Conservation (phyloP, 2,797 vertebrate genomes). For the Strix occidentalis region DNA sequence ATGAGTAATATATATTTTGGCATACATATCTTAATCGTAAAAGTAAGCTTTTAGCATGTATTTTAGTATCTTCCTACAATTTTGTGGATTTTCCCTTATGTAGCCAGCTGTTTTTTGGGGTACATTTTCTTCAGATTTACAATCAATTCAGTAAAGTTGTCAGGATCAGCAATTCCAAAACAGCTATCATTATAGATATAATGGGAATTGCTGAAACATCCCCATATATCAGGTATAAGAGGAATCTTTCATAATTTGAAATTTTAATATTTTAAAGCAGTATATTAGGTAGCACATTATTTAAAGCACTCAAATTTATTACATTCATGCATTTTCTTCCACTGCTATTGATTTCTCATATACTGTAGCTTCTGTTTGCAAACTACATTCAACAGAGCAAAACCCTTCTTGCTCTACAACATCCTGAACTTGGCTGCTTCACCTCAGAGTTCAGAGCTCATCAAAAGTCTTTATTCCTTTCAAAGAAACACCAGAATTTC, state of each 20-base stretch:
- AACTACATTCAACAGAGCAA: neutral
- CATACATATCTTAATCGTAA: neutral
- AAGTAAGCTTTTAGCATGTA: neutral
- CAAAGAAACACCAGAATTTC: neutral
- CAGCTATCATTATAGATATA: neutral
- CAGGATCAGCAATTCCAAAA: neutral
- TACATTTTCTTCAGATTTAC: conserved; percentile 9
- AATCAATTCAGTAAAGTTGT: neutral
- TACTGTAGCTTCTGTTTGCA: neutral
- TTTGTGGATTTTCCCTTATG: neutral
- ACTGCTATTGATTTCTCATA: neutral
- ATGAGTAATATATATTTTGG: neutral
- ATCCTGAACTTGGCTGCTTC: neutral
- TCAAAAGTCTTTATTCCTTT: neutral
- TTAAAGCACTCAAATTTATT: conserved; percentile 17
- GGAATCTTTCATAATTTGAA: neutral
- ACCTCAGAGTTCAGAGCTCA: neutral
- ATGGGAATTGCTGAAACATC: neutral
- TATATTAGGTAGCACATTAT: conserved; percentile 6
- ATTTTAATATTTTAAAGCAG: conserved; percentile 41
- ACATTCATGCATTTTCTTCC: neutral
- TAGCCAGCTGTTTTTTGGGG: conserved; percentile 1
- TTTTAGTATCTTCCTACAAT: neutral
- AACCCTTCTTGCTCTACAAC: neutral
- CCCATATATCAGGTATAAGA: neutral